Evolutionary conservation across 2,888 invertebrate genomes (phyloP).

Genomic region (Nasonia oneida): DNA sequence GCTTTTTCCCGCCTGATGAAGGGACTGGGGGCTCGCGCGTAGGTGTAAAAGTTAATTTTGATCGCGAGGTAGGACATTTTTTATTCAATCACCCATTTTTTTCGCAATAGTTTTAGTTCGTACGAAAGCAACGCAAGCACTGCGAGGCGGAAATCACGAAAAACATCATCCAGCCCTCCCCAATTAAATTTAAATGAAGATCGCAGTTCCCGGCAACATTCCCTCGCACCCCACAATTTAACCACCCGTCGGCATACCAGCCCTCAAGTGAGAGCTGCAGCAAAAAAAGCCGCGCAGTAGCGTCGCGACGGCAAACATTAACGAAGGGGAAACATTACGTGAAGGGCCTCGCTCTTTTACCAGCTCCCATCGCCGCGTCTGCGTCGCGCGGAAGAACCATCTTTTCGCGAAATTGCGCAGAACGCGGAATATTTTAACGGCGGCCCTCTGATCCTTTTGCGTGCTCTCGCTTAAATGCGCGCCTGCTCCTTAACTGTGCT

Average conservation of each 20-base stretch:
- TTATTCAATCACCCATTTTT: too few relatives aligned
- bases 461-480: slow-evolving; percentile 6
- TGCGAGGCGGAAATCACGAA: neutral
- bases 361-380: neutral
- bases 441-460: slow-evolving; percentile 34
- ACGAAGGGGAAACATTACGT: slow-evolving; percentile 33
- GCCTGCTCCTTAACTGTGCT: slow-evolving; percentile 47
- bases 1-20: neutral
- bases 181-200: slow-evolving; percentile 60
- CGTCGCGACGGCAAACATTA: slow-evolving; percentile 37
- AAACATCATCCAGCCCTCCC: neutral
- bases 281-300: neutral
- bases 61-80: neutral
- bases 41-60: neutral
- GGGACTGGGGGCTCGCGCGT: neutral
- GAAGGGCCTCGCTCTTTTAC: slow-evolving; percentile 13
- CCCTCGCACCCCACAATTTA: slow-evolving; percentile 18
- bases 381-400: neutral
- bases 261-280: neutral
- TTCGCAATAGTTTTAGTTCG: too few relatives aligned
- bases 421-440: slow-evolving; percentile 62
- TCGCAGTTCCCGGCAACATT: neutral
- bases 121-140: too few relatives aligned
- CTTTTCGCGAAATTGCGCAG: slow-evolving; percentile 58
- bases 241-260: neutral